These are phyloP conservation scores for Festucalex cinctus DNA, from an alignment of 2,113 vertebrate genomes.

Conservation along the genomic window DNA sequence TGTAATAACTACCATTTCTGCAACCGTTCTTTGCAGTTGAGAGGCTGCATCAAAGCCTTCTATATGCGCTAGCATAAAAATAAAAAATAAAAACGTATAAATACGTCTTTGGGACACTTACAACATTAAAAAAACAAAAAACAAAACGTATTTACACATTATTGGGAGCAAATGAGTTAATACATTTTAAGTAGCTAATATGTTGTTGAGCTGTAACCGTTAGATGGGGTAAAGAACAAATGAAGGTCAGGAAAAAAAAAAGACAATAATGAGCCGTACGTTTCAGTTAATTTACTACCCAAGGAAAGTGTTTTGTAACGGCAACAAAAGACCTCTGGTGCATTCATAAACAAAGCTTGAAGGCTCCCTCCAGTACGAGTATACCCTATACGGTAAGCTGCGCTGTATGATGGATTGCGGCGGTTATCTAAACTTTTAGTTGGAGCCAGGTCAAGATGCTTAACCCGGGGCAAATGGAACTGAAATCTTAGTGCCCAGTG, in stretches of 20 bases:
- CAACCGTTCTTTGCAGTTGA: no score
- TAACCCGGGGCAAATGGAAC: conserved; percentile 15
- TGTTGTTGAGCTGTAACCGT: neutral
- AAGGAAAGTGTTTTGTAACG: conserved; percentile 3
- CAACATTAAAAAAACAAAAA: no score
- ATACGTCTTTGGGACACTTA: no score
- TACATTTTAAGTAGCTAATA: neutral
- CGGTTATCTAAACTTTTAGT: conserved; percentile 14
- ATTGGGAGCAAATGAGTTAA: no score
- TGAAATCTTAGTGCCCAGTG: conserved; percentile 7
- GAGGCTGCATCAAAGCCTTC: no score
- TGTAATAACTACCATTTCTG: no score
- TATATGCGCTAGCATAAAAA: no score
- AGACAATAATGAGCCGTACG: neutral
- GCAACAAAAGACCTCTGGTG: conserved; percentile 5
- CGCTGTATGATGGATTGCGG: conserved; percentile 11
- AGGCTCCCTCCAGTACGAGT: neutral
- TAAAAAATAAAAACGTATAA: no score
- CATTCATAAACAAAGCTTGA: neutral
- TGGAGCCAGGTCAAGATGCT: conserved; percentile 13
- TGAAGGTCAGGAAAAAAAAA: neutral
- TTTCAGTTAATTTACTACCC: neutral
- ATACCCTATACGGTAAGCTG: neutral
- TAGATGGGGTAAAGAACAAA: neutral
- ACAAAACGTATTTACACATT: no score